Evolutionary conservation across 2,888 invertebrate genomes (phyloP).

Genomic region (Heliothis peltigera): DNA sequence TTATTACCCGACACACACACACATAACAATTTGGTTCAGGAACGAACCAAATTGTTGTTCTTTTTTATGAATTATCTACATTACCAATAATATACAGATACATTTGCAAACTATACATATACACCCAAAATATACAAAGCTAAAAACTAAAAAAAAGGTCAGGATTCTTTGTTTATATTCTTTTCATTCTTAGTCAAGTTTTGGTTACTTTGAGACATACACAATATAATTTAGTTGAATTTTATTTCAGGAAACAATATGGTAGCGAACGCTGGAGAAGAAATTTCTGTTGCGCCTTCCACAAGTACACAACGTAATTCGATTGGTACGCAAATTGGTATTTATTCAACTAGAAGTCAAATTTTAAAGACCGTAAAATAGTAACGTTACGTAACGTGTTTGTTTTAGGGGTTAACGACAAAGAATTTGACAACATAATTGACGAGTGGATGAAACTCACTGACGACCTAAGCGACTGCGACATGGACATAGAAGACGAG

Average conservation of each 20-base stretch:
- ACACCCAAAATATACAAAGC: no score
- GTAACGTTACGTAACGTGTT: slow-evolving; percentile 9
- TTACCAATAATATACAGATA: no score
- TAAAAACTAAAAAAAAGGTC: no score
- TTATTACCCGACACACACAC: no score
- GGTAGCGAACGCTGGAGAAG: not conserved
- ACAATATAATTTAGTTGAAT: no score
- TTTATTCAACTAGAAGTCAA: slow-evolving; percentile 11
- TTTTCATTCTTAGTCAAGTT: no score
- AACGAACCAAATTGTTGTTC: no score
- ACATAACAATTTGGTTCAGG: no score
- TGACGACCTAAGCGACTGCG: slow-evolving; percentile 14
- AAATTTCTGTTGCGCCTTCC: not conserved
- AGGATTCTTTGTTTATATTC: no score
- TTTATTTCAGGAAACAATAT: slow-evolving; percentile 1
- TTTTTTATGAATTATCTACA: no score
- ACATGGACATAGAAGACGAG: slow-evolving; percentile 17
- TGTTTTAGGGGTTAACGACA: slow-evolving; percentile 17
- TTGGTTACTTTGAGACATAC: no score
- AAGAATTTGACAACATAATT: not conserved
- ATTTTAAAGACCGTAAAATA: slow-evolving; percentile 9
- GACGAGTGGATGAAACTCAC: slow-evolving; percentile 17
- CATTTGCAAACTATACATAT: no score
- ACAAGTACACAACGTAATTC: not conserved
- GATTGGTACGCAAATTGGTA: slow-evolving; percentile 1